Evolutionary conservation across 2,797 vertebrate genomes (phyloP).

Genomic region (Limnodromus scolopaceus): DNA sequence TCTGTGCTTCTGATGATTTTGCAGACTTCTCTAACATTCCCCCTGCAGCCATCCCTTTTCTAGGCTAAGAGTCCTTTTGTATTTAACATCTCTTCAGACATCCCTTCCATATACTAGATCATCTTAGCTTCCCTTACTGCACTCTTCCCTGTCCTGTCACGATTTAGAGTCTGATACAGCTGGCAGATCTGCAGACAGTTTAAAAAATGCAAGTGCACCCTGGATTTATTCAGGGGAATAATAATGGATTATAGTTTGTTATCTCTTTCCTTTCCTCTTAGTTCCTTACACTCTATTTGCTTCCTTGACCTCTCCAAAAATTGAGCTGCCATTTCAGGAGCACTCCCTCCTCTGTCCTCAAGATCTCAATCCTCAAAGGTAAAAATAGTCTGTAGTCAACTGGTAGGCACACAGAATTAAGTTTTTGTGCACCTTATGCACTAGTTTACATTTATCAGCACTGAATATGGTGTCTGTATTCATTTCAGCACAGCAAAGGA

Average conservation of each 20-base stretch:
- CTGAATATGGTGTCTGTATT: not conserved
- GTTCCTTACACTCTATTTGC: not conserved
- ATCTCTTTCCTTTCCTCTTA: not conserved
- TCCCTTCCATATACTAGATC: not conserved
- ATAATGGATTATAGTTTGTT: not conserved
- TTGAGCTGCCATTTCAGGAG: not conserved
- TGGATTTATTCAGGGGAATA: not conserved
- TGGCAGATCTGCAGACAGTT: not conserved
- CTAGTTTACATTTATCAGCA: not conserved
- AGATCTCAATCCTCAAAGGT: not conserved
- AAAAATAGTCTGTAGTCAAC: not conserved
- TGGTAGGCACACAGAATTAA: not conserved
- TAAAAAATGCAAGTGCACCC: not conserved
- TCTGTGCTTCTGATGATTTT: not conserved
- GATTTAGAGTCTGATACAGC: not conserved
- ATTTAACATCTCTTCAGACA: not conserved
- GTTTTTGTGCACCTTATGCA: not conserved
- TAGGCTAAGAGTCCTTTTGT: not conserved
- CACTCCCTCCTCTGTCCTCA: not conserved
- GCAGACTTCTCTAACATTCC: not conserved
- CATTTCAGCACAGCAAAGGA: not conserved
- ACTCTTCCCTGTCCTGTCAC: not conserved
- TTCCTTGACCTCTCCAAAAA: conserved; percentile 17
- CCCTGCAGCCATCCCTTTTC: not conserved
- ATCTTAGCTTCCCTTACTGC: not conserved